A percentile compares a stretch with the other conserved stretches of the same genome.
Evolutionary conservation across 2,888 invertebrate species (phyloP).

Genomic region (Dorcus parallelipipedus): DNA sequence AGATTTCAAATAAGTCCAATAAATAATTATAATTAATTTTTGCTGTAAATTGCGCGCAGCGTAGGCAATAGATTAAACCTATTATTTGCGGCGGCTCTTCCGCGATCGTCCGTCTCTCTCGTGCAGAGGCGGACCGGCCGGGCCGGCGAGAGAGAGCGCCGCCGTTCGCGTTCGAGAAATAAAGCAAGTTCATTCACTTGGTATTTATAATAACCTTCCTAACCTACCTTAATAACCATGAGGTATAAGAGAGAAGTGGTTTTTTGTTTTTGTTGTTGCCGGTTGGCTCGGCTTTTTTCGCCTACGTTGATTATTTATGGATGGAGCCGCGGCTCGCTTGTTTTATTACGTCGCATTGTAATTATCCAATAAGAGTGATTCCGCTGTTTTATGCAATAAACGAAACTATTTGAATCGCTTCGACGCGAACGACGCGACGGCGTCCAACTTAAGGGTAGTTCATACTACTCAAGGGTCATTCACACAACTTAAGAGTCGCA

Average conservation of each 20-base stretch:
- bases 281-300: not conserved
- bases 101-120: not conserved
- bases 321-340: not conserved
- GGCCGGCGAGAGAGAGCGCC: not conserved
- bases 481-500: too few relatives aligned
- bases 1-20: not conserved
- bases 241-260: slow-evolving; percentile 11
- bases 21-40: slow-evolving; percentile 11
- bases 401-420: too few relatives aligned
- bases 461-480: too few relatives aligned
- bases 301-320: slow-evolving; percentile 6
- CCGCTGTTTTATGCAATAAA: too few relatives aligned
- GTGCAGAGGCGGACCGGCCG: not conserved
- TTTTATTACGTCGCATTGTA: too few relatives aligned
- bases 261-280: slow-evolving; percentile 2
- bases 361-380: too few relatives aligned
- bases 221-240: slow-evolving; percentile 43
- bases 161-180: slow-evolving; percentile 1
- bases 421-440: too few relatives aligned
- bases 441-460: too few relatives aligned
- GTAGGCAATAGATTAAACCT: slow-evolving; percentile 10
- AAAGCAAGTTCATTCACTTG: slow-evolving; percentile 44
- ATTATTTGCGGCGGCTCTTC: slow-evolving; percentile 5
- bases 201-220: slow-evolving; percentile 48
- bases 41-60: not conserved